Percentiles rank a stretch among this genome's conserved stretches.
phyloP scores from a whole-genome alignment of 2,797 vertebrate species.

The Coregonus ussuriensis region DNA sequence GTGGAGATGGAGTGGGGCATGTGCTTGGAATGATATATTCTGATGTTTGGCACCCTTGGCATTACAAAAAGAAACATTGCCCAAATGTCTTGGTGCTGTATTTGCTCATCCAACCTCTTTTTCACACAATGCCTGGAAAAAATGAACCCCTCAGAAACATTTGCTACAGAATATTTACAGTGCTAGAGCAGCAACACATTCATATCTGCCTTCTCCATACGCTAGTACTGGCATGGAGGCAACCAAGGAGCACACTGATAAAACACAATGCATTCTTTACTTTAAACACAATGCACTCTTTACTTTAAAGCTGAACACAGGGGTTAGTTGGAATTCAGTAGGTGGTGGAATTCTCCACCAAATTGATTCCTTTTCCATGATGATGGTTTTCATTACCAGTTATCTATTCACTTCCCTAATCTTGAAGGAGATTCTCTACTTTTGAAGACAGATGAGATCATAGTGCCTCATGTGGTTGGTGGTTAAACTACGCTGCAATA shows the following conservation, averaged over 20 bases:
- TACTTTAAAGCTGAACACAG: not conserved
- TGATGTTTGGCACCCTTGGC: slow-evolving; percentile 25
- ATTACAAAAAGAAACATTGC: slow-evolving; percentile 24
- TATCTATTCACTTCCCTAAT: not conserved
- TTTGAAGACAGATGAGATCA: not conserved
- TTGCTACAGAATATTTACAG: not conserved
- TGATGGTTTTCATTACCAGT: not conserved
- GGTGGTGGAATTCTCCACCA: not conserved
- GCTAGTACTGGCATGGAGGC: not conserved
- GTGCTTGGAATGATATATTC: slow-evolving; percentile 35
- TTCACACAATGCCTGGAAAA: not conserved
- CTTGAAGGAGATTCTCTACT: not conserved
- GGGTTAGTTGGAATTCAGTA: not conserved
- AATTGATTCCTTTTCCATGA: not conserved
- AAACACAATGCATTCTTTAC: not conserved
- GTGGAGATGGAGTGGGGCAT: not conserved
- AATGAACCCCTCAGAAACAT: not conserved
- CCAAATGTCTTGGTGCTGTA: not conserved
- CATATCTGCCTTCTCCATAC: slow-evolving; percentile 27
- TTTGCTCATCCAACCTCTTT: not conserved
- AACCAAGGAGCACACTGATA: not conserved
- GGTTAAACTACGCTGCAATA: not conserved
- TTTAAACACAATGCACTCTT: not conserved
- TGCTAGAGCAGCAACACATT: not conserved
- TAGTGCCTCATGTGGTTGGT: not conserved